A percentile compares a stretch with the other conserved stretches of the same genome.
phyloP scores from a whole-genome alignment of 2,797 vertebrate species.

The Poecile montanus region DNA sequence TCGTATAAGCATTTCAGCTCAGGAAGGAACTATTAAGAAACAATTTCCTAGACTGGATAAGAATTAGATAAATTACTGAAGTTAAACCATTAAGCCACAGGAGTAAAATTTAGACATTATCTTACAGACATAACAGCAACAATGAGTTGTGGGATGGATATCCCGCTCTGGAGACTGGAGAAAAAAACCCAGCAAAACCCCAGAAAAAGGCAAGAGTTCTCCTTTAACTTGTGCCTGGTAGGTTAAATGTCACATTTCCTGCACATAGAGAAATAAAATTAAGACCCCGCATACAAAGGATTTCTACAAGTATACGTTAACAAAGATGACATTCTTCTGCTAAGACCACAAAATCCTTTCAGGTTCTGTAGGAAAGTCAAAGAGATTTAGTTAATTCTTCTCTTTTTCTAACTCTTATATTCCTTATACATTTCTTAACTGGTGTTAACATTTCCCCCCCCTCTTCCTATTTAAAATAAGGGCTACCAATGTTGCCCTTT shows the following conservation, averaged over 20 bases:
- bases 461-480: not conserved
- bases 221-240: not conserved
- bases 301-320: not conserved
- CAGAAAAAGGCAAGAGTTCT: not conserved
- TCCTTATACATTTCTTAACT: not conserved
- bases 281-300: fast-evolving
- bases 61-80: not conserved
- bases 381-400: not conserved
- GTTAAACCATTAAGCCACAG: not conserved
- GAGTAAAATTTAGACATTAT: not conserved
- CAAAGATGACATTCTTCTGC: not conserved
- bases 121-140: not conserved
- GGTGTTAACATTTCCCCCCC: fast-evolving
- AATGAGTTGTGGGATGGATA: not conserved
- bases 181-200: fast-evolving
- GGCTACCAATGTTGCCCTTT: not conserved
- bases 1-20: not conserved
- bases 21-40: not conserved
- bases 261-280: not conserved
- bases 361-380: not conserved
- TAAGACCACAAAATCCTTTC: not conserved
- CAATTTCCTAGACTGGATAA: not conserved
- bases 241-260: not conserved
- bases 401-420: not conserved
- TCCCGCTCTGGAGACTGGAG: not conserved